A percentile compares a stretch with the other conserved stretches of the same genome.
phyloP scores from a whole-genome alignment of 2,113 vertebrate genomes.

The Nesogale talazaci region DNA sequence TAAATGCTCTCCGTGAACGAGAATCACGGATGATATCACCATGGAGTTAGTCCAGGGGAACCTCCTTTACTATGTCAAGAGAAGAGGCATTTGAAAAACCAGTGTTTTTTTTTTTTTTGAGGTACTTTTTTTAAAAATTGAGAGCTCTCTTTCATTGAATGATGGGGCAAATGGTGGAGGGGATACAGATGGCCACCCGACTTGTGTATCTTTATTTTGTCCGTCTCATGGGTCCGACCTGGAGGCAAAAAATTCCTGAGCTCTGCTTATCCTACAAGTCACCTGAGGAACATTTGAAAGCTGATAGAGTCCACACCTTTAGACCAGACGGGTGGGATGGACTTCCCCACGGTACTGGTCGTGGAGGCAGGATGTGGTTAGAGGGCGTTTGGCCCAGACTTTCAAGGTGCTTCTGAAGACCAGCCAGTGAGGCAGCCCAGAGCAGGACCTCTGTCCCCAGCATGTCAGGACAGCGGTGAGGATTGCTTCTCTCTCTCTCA shows the following conservation, averaged over 20 bases:
- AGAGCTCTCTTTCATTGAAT: constrained; percentile 14
- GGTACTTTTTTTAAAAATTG: too few species aligned
- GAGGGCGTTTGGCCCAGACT: not conserved
- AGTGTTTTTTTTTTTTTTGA: not conserved
- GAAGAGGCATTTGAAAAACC: constrained; percentile 63
- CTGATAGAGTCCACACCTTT: not conserved
- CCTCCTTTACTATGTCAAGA: constrained; percentile 52
- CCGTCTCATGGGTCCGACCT: not conserved
- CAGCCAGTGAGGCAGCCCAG: not conserved
- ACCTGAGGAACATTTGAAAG: constrained; percentile 29
- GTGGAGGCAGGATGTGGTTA: rapidly evolving
- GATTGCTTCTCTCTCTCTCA: too few species aligned
- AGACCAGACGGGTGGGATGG: not conserved
- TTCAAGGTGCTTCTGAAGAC: not conserved
- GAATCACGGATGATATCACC: not conserved
- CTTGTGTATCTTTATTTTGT: constrained; percentile 34
- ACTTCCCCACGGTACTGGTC: not conserved
- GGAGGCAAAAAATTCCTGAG: not conserved
- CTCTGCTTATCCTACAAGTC: constrained; percentile 3
- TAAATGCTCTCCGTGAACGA: not conserved
- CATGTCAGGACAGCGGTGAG: not conserved
- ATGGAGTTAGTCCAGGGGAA: constrained; percentile 25
- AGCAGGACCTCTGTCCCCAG: not conserved
- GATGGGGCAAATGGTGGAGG: constrained; percentile 34
- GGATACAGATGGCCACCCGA: constrained; percentile 24